A percentile compares a stretch with the other conserved stretches of the same genome.
Evolutionary conservation across 2,797 vertebrate species (phyloP).

Genomic region (Sylvilagus floridanus): DNA sequence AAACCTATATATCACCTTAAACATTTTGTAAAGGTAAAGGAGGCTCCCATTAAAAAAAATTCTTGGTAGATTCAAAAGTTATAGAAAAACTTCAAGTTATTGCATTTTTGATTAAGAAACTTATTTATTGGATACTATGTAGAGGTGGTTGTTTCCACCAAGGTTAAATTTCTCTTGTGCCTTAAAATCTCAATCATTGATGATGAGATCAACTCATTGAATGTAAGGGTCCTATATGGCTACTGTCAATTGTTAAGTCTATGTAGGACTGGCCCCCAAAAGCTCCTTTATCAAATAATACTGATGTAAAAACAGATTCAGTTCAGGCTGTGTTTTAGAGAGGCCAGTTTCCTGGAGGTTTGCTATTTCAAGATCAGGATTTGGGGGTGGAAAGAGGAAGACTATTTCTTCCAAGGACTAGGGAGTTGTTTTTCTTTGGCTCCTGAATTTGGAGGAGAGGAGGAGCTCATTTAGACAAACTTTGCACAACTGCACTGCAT

Average conservation of each 20-base stretch:
- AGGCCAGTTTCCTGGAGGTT: not conserved
- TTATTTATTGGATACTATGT: not conserved
- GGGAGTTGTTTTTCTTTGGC: not conserved
- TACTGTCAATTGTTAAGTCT: not conserved
- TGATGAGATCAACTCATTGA: not conserved
- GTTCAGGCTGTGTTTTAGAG: slow-evolving; percentile 12
- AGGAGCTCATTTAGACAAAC: not conserved
- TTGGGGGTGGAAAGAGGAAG: not conserved
- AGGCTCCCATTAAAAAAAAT: slow-evolving; percentile 1
- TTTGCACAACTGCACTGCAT: not conserved
- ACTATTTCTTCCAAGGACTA: not conserved
- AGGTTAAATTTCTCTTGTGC: not conserved
- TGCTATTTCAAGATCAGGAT: not conserved
- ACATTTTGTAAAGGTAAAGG: not conserved
- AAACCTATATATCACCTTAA: not conserved
- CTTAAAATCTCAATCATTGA: not conserved
- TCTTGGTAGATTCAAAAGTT: not conserved
- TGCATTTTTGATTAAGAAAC: slow-evolving; percentile 26
- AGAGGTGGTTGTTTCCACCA: not conserved
- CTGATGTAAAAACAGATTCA: not conserved
- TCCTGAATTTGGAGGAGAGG: slow-evolving; percentile 15
- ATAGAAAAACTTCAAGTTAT: slow-evolving; percentile 1
- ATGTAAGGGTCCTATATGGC: not conserved
- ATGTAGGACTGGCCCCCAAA: not conserved
- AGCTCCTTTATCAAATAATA: not conserved